Evolutionary conservation across 1,140 invertebrate genomes (phyloP).

Genomic region (Macrocentrus cingulum): DNA sequence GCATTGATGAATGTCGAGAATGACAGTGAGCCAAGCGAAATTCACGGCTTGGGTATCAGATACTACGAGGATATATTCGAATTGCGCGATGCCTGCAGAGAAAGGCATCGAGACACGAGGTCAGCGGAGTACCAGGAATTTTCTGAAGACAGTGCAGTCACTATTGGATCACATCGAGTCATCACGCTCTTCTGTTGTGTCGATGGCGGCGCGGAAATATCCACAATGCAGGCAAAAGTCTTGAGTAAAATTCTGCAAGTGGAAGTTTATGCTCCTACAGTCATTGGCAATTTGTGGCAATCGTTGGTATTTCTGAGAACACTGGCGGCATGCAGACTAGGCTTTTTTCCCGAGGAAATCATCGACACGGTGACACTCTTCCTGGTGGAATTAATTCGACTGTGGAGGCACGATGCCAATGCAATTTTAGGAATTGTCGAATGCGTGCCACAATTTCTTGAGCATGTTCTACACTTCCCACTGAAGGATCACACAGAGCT

Average conservation of each 20-base stretch:
- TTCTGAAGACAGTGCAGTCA: not conserved
- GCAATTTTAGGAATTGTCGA: constrained; percentile 31
- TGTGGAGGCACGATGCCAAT: constrained; percentile 32
- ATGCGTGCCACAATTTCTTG: constrained; percentile 36
- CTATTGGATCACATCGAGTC: constrained; percentile 11
- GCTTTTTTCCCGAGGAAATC: constrained; percentile 28
- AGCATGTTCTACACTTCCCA: constrained; percentile 22
- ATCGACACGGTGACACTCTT: constrained; percentile 25
- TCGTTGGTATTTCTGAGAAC: constrained; percentile 35
- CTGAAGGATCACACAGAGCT: constrained; percentile 18
- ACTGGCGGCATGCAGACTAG: constrained; percentile 19
- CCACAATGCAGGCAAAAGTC: constrained; percentile 34
- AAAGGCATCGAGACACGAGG: not conserved
- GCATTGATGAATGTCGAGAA: constrained; percentile 4
- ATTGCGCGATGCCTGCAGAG: not conserved
- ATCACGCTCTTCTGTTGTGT: constrained; percentile 33
- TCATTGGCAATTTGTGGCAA: constrained; percentile 30
- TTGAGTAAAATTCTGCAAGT: constrained; percentile 34
- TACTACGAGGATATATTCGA: constrained; percentile 21
- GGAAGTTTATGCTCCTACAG: constrained; percentile 35
- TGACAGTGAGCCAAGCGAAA: not conserved
- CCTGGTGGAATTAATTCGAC: constrained; percentile 29
- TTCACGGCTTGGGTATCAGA: constrained; percentile 6
- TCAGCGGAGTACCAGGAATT: not conserved
- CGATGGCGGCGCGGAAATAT: constrained; percentile 20